These are phyloP conservation scores for Thereva unica DNA, from an alignment of 2,888 invertebrate species.

Conservation along the genomic window DNA sequence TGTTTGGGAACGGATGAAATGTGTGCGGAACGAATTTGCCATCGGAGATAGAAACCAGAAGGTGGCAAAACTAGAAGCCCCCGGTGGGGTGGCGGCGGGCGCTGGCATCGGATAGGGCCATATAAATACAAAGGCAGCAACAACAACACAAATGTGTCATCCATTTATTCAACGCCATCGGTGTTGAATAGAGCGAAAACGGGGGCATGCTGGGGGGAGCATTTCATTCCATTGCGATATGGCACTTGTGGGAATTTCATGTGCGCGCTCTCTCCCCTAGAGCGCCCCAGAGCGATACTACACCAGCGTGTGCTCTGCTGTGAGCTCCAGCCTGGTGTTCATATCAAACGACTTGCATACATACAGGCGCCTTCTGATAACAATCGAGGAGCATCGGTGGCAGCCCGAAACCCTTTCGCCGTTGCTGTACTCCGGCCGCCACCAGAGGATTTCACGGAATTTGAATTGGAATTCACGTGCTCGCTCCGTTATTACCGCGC, in stretches of 20 bases:
- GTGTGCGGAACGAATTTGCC: slow-evolving; percentile 29
- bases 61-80: slow-evolving; percentile 5
- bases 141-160: slow-evolving; percentile 28
- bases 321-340: slow-evolving; percentile 9
- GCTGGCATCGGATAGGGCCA: slow-evolving; percentile 18
- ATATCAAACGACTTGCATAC: slow-evolving; percentile 26
- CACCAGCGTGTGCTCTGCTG: slow-evolving; percentile 17
- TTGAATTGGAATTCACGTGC: slow-evolving; percentile 48
- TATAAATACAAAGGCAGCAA: slow-evolving; percentile 27
- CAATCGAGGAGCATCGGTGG: slow-evolving; percentile 28
- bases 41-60: slow-evolving; percentile 11
- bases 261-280: slow-evolving; percentile 43
- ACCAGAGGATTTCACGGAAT: slow-evolving; percentile 56
- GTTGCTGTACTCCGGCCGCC: slow-evolving; percentile 36
- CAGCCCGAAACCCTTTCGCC: slow-evolving; percentile 27
- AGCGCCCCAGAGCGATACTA: slow-evolving; percentile 29
- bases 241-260: slow-evolving; percentile 45
- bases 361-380: slow-evolving; percentile 25
- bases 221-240: slow-evolving; percentile 44
- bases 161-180: slow-evolving; percentile 37
- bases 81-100: neutral
- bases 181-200: slow-evolving; percentile 34
- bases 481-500: slow-evolving; percentile 34
- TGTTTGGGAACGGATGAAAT: slow-evolving; percentile 25
- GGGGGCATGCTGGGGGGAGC: slow-evolving; percentile 41